Base-by-base conservation (phyloP, 2,888 invertebrate genomes). In the Hipparchia semele region DNA sequence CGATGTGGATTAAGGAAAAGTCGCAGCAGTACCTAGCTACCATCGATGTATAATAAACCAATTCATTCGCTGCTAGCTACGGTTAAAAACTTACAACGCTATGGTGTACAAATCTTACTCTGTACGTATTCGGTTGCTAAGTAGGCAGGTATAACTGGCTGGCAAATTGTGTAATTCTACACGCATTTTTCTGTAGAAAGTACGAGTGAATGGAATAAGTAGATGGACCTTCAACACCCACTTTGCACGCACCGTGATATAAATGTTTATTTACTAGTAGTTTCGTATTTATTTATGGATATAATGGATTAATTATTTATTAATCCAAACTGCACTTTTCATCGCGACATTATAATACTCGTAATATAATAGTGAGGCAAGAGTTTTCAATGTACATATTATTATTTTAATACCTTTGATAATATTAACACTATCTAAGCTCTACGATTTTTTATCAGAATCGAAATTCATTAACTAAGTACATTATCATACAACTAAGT, bases 181-280 rank as follows among this genome's bases (percentile, higher is more conserved):
- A 81, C 86, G 81, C 89, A 90, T 92, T 88, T 90, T 91, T 91
- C 81, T 81, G 82, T 91, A 91, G 92, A 91, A 92, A 91, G 91
- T 87, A 87, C 86, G 87, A 83, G 83, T 83, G 81, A 82, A 88
- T 84, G 81, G 78, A 72, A 74, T 71, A 71, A 51, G 65, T 65
- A 65, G 72, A 75, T 13, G 56, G 72, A 73, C 73, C 71, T 71
- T 73, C 61, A 69, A 71, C 61, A 33, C 58, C 70, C 59, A 6
- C 65, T 49, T n/a, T n/a, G 67, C 72, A 74, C 72, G 74, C 69
- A 72, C 62, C 46, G 72, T 53, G 62, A n/a, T 39, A 10, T 9
- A 46, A 67, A 58, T 58, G 56, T 67, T 58, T 67, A 67, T 58
- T 70, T 54, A 23, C 23, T 6, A 49, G 23, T 13, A 13, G 2